Evolutionary conservation across 2,888 invertebrate genomes (phyloP).

Genomic region (Thelaira solivaga): DNA sequence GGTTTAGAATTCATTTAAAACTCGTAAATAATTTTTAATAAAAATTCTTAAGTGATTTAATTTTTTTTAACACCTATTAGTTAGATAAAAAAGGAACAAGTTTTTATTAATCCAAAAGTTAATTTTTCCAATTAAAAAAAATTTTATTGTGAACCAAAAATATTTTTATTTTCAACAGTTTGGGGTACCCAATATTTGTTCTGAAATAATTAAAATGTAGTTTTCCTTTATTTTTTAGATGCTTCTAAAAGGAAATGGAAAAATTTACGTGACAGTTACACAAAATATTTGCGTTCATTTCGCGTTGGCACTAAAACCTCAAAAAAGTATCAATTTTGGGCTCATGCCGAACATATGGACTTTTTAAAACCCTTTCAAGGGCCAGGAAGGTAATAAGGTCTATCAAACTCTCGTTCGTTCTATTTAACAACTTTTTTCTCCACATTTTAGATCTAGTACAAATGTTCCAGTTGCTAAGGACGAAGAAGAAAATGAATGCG

Average conservation of each 20-base stretch:
- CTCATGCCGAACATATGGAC: slow-evolving; percentile 77
- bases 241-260: slow-evolving; percentile 77
- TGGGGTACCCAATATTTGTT: no score
- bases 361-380: slow-evolving; percentile 76
- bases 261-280: slow-evolving; percentile 76
- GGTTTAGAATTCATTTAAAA: no score
- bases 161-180: no score
- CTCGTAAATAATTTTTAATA: no score
- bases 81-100: no score
- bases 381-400: slow-evolving; percentile 71
- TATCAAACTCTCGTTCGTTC: background rate
- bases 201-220: background rate
- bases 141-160: no score
- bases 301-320: slow-evolving; percentile 76
- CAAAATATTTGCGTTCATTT: slow-evolving; percentile 76
- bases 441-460: slow-evolving; percentile 59
- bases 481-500: slow-evolving; percentile 74
- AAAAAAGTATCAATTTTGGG: slow-evolving; percentile 77
- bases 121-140: no score
- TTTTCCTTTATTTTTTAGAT: slow-evolving; percentile 67
- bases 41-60: no score
- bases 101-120: no score
- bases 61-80: no score
- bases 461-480: slow-evolving; percentile 67
- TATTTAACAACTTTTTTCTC: background rate